A percentile compares a stretch with the other conserved stretches of the same genome.
phyloP scores from a whole-genome alignment of 2,113 vertebrate genomes.

The Tachycineta bicolor region DNA sequence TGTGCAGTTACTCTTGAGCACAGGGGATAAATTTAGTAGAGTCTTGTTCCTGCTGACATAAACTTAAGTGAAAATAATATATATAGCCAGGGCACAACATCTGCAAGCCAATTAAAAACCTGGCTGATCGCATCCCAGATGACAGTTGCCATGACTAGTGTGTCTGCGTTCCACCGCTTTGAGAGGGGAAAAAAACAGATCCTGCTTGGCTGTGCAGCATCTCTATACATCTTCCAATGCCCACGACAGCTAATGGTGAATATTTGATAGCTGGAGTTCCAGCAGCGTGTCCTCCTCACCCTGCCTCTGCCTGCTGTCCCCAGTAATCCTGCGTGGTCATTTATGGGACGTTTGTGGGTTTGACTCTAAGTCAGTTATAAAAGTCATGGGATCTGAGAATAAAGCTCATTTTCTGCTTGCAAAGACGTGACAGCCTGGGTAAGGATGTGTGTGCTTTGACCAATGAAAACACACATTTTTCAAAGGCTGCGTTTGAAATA shows the following conservation, averaged over 20 bases:
- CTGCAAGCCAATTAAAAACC: slow-evolving; percentile 55
- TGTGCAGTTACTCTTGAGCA: background rate
- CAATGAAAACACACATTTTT: background rate
- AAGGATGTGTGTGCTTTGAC: background rate
- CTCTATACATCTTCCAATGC: background rate
- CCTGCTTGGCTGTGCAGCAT: background rate
- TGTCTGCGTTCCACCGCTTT: background rate
- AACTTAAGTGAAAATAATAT: slow-evolving; percentile 52
- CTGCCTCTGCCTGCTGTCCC: background rate
- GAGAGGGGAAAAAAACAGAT: background rate
- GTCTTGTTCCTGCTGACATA: slow-evolving; percentile 8
- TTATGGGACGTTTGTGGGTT: background rate
- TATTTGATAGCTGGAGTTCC: background rate
- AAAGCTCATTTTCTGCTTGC: background rate
- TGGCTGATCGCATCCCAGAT: slow-evolving; percentile 23
- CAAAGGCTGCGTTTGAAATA: background rate
- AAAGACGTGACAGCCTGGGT: background rate
- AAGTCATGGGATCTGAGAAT: background rate
- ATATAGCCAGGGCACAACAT: slow-evolving; percentile 18
- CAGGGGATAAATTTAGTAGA: slow-evolving; percentile 51
- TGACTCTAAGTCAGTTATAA: background rate
- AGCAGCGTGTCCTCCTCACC: background rate
- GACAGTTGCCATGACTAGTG: slow-evolving; percentile 39
- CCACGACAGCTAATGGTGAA: background rate
- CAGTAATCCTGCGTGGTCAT: background rate